phyloP scores from a whole-genome alignment of 2,888 invertebrate species.

The Hypomecis punctinalis region DNA sequence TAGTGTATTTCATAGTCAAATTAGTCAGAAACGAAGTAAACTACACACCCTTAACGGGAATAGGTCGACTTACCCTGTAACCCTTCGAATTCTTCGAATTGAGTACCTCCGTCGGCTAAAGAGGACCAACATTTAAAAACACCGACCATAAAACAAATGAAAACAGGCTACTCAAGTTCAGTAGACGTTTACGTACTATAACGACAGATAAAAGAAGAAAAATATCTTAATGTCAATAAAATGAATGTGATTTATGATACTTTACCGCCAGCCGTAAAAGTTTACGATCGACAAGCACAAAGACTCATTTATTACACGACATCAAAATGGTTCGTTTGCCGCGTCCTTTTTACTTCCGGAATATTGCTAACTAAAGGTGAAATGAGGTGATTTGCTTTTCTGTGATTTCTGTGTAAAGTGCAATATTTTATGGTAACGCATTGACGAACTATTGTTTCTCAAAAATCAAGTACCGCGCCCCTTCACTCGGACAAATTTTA shows the following conservation, averaged over 20 bases:
- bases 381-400: neutral
- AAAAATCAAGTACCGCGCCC: too few relatives aligned
- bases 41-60: too few relatives aligned
- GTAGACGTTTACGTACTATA: conserved; percentile 4
- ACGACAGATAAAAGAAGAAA: conserved; percentile 22
- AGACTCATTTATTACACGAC: conserved; percentile 42
- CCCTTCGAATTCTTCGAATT: too few relatives aligned
- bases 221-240: conserved; percentile 29
- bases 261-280: conserved; percentile 35
- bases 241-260: conserved; percentile 41
- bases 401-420: neutral
- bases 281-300: conserved; percentile 37
- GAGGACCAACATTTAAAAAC: neutral
- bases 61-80: too few relatives aligned
- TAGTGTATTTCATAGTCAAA: too few relatives aligned
- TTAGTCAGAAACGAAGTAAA: too few relatives aligned
- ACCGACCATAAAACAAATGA: neutral
- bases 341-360: conserved; percentile 34
- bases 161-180: conserved; percentile 1
- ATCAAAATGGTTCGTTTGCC: conserved; percentile 43
- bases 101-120: too few relatives aligned
- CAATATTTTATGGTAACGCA: neutral
- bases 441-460: too few relatives aligned
- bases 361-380: conserved; percentile 10
- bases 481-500: too few relatives aligned